Evolutionary conservation across 1,140 invertebrate species (phyloP).

Genomic region (Musca domestica): DNA sequence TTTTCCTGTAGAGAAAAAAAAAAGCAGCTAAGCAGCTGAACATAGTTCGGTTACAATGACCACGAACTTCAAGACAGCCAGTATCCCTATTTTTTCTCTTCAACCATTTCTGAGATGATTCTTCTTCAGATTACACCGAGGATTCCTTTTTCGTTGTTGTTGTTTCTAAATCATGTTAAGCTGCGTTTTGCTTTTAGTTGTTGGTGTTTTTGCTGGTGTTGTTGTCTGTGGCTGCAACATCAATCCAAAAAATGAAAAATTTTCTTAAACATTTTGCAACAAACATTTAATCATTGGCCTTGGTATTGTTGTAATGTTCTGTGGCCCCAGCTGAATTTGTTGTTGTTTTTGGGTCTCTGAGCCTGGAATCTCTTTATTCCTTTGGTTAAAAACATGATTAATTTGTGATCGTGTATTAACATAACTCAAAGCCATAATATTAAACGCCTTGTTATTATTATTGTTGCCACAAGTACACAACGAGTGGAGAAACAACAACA

Average conservation of each 20-base stretch:
- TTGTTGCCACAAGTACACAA: constrained; percentile 5
- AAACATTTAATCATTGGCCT: constrained; percentile 17
- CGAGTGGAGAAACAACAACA: neutral
- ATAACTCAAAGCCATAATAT: constrained; percentile 23
- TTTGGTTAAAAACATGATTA: constrained; percentile 17
- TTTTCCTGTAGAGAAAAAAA: too few species aligned
- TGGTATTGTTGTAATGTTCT: neutral
- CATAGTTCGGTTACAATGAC: too few species aligned
- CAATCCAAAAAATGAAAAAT: neutral
- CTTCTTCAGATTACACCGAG: too few species aligned
- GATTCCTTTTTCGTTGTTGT: too few species aligned
- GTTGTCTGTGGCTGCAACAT: neutral
- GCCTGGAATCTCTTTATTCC: neutral
- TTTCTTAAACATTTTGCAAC: neutral
- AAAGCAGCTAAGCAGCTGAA: too few species aligned
- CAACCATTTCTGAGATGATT: too few species aligned
- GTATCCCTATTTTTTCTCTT: too few species aligned
- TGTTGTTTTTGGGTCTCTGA: too few species aligned
- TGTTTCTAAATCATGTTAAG: neutral
- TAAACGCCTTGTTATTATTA: constrained; percentile 21
- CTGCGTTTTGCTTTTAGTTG: neutral
- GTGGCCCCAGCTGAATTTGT: too few species aligned
- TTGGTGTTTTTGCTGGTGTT: neutral
- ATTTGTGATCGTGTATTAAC: constrained; percentile 22
- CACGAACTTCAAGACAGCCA: too few species aligned